Evolutionary conservation across 2,888 invertebrate genomes (phyloP).

Genomic region (Minunthozetes semirufus): DNA sequence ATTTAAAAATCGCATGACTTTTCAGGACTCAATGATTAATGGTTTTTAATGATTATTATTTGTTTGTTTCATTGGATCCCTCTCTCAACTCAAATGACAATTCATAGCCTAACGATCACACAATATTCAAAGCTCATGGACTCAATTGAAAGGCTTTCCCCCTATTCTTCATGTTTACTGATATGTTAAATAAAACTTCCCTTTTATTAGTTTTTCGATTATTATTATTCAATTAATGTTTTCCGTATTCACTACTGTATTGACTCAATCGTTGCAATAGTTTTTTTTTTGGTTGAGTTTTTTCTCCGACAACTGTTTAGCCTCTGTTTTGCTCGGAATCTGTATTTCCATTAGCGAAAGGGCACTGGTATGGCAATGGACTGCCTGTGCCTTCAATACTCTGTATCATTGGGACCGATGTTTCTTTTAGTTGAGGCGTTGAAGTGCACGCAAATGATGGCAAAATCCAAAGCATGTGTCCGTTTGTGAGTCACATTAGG

Average conservation of each 20-base stretch:
- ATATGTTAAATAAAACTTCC: conserved; percentile 23
- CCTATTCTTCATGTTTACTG: conserved; percentile 19
- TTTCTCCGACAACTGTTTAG: background rate
- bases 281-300: background rate
- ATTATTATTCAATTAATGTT: conserved; percentile 24
- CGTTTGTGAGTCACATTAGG: background rate
- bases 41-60: background rate
- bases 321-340: background rate
- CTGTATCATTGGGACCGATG: conserved; percentile 16
- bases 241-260: background rate
- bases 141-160: background rate
- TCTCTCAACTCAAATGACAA: background rate
- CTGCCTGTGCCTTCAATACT: background rate
- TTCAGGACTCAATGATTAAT: background rate
- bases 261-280: background rate
- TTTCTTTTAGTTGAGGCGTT: conserved; percentile 18
- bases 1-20: conserved; percentile 7
- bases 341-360: conserved; percentile 15
- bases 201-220: conserved; percentile 11
- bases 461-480: background rate
- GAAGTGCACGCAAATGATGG: conserved; percentile 15
- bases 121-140: background rate
- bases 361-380: background rate
- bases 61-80: background rate
- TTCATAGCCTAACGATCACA: background rate